These are phyloP conservation scores for Peromyscus californicus DNA, from an alignment of 2,113 vertebrate species.

Conservation along the genomic window DNA sequence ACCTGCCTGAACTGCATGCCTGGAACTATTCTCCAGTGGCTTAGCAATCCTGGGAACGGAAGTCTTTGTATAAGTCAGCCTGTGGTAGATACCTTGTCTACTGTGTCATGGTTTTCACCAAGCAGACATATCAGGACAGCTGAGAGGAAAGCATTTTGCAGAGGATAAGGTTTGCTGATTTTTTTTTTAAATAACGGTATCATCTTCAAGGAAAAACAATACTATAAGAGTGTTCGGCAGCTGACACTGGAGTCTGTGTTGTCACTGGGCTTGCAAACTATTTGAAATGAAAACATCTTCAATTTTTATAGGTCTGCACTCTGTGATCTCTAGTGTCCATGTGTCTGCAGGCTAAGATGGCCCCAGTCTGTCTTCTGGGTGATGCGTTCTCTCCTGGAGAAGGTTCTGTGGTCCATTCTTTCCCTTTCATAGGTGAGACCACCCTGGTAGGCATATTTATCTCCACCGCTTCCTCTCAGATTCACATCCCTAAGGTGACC, in stretches of 20 bases:
- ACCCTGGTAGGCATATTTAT: not conserved
- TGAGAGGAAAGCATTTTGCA: not conserved
- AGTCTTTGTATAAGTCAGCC: not conserved
- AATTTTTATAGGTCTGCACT: not conserved
- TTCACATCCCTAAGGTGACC: not conserved
- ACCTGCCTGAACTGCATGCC: not conserved
- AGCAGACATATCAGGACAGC: not conserved
- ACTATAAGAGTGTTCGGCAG: not conserved
- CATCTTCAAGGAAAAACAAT: slow-evolving; percentile 7
- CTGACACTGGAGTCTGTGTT: not conserved
- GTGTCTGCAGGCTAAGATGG: not conserved
- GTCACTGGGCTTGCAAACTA: not conserved
- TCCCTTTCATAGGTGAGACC: not conserved
- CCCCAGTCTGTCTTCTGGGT: not conserved
- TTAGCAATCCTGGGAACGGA: not conserved
- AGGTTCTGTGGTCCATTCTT: not conserved
- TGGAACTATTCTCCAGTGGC: not conserved
- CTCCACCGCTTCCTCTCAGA: not conserved
- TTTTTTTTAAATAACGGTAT: not conserved
- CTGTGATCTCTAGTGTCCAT: not conserved
- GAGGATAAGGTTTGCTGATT: not conserved
- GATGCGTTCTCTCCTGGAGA: accelerated
- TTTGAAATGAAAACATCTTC: not conserved
- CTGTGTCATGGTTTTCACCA: not conserved
- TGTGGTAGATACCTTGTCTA: not conserved